Percentiles rank a stretch among this genome's conserved stretches.
phyloP scores from a whole-genome alignment of 2,888 invertebrate species.

The Andrena praecox region DNA sequence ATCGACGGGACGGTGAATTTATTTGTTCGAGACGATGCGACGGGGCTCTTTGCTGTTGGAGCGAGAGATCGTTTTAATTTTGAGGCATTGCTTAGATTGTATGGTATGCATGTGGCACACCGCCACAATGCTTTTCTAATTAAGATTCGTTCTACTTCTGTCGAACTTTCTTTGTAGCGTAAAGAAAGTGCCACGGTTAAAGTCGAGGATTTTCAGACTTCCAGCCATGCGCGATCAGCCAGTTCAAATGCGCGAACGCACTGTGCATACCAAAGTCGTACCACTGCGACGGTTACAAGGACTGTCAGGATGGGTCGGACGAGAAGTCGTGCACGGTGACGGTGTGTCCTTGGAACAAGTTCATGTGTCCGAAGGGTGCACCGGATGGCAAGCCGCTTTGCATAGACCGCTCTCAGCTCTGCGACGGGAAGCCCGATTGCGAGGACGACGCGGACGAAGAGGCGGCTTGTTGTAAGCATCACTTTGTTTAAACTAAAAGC shows the following conservation, averaged over 20 bases:
- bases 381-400: conserved; percentile 92
- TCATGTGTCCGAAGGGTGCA: conserved; percentile 93
- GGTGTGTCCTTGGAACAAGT: conserved; percentile 95
- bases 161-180: background rate
- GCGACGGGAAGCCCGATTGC: conserved; percentile 96
- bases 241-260: conserved; percentile 96
- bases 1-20: background rate
- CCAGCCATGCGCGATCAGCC: conserved; percentile 94
- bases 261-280: conserved; percentile 96
- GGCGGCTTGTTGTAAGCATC: conserved; percentile 93
- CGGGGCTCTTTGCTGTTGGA: too few species aligned
- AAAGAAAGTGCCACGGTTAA: conserved; percentile 2
- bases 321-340: conserved; percentile 95
- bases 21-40: too few species aligned
- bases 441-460: conserved; percentile 96
- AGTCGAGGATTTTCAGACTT: conserved; percentile 88
- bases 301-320: conserved; percentile 96
- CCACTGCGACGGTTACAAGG: conserved; percentile 94
- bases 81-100: background rate
- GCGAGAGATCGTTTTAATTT: too few species aligned
- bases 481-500: background rate
- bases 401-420: conserved; percentile 94
- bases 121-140: background rate
- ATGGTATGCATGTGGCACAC: too few species aligned
- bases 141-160: conserved; percentile 6